Base-by-base conservation (phyloP, 1,140 invertebrate genomes). In the Brachionus manjavacas region DNA sequence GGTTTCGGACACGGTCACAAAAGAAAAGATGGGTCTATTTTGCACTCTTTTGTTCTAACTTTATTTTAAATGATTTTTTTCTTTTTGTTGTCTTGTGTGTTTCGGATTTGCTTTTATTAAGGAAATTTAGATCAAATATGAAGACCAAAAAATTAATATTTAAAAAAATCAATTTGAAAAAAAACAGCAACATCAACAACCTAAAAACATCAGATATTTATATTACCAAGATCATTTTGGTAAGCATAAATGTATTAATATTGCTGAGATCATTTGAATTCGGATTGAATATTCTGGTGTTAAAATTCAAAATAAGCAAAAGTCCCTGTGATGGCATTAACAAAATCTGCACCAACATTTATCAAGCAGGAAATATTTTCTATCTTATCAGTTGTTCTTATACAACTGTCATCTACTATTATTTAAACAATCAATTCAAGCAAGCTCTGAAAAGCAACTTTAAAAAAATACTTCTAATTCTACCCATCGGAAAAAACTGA, bases 261-360 rank as follows among this genome's bases (percentile, higher is more conserved):
- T 20, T 55, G 14, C 16, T 55, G 2, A 35, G 68, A 72, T 12
- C 68, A 41, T 2, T 72, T 8, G 68, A 72, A 72, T 72, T 72
- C 41, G 68, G 11, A 20, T 6, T 39, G 9, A 41, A 20, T 16
- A n/a, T 72, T 14, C 3, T 39, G 11, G 68, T 72, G 1, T 35
- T 72, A 16, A 41, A n/a, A 39, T 20, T n/a, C 11, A 72, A 41
- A 39, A 16, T 39, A 7, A 2, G 0, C 1, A 8, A 31, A 72
- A 20, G 16, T 35, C 12, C 11, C 6, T 72, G 68, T 72, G 35
- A 72, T 41, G n/a, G n/a, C 1, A 39, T 72, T n/a, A 72, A 72
- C 35, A 72, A 72, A 72, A 72, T 72, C 3, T 72, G 68, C n/a
- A 39, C 68, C 39, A 72, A 72, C 20, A 20, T 39, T 41, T 72